Base-by-base conservation (phyloP, 2,113 vertebrate species). In the Parotia lawesii region DNA sequence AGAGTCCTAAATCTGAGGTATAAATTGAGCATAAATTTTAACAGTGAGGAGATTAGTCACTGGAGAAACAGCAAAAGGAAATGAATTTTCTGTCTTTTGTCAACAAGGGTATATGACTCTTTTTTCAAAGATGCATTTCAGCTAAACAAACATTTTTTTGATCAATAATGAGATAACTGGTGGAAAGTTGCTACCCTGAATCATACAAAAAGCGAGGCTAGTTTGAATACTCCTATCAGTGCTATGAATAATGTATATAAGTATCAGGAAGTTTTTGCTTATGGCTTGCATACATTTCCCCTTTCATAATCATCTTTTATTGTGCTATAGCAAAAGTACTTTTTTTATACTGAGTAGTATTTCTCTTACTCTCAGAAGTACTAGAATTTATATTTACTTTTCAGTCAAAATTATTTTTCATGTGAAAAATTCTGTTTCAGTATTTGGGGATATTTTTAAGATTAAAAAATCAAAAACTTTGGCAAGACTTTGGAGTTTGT, bases 271-370 rank as follows among this genome's bases (percentile, higher is more conserved):
- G 77, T 47, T 79, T 89, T 92, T 92, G 27, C 42, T 72, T 76
- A 57, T 61, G 27, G 29, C 38, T 72, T 91, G 74, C 58, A 91
- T 95, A 40, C 7, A 95, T 94, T 95, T 96, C 51, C 71, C 11
- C 70, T 96, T 96, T 94, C 93, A 69, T 72, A 96, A 95, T 96
- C 85, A 94, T 76, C 84, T 70, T 85, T 85, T 62, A 91, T 96
- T 96, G 81, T 95, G 54, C 27, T 76, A 58, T 16, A 44, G 37
- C 4, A 89, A n/a, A 89, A 78, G 7, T 47, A 45, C 37, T 54
- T 86, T 81, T 86, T 45, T 82, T 53, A 37, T 28, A 65, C 9
- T 65, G 48, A 81, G 16, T 45, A 81, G 11, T 85, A 85, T 61
- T 87, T 85, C 14, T 84, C n/a, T 72, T 82, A 56, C 37, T 82